Base-by-base conservation (phyloP, 2,113 vertebrate species). In the Gnathonemus longibarbis region DNA sequence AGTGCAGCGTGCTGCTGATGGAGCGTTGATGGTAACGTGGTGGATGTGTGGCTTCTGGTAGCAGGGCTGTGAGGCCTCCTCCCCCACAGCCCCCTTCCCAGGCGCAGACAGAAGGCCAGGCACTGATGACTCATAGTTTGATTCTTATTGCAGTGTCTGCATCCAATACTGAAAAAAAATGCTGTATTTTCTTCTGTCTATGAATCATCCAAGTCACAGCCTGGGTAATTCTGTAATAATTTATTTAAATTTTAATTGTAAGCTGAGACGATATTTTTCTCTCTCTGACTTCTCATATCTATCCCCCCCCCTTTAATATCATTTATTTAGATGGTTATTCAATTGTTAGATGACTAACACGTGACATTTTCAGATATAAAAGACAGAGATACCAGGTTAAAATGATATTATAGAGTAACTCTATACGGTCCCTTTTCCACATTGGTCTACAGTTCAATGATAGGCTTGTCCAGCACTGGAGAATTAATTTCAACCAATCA, bases 41-140 rank as follows among this genome's bases (percentile, higher is more conserved):
- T 84, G 83, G 83, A 45, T 19, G 5, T 24, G 83, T 46, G 45
- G 24, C 39, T 84, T 84, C 39, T 84, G 83, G 45, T 10, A 84
- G 21, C 83, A 27, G 83, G 8, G 19, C 21, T 48, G 39, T 7
- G 21, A 48, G 0, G 7, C 2, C 27, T 1, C 70, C 70, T 5
- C 48, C 70, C 88, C 66, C 46, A 5, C 88, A 17, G 9, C 48
- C 46, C 2, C n/a, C 27, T 74, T 48, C 89, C 62, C 84, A 48
- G 58, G 39, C 70, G 77, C 53, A 17, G 48, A 46, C 42, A 35
- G 84, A 87, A 42, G 91, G 83, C 89, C 77, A 90, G 91, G 93
- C 91, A 94, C 91, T 90, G 93, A 95, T 96, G 96, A 96, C 92
- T 95, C 96, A 96, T 91, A 53, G 92, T 91, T 92, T 90, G 89